These are phyloP conservation scores for Ommatoiulus sabulosus DNA, from an alignment of 2,888 invertebrate genomes.

Conservation along the genomic window DNA sequence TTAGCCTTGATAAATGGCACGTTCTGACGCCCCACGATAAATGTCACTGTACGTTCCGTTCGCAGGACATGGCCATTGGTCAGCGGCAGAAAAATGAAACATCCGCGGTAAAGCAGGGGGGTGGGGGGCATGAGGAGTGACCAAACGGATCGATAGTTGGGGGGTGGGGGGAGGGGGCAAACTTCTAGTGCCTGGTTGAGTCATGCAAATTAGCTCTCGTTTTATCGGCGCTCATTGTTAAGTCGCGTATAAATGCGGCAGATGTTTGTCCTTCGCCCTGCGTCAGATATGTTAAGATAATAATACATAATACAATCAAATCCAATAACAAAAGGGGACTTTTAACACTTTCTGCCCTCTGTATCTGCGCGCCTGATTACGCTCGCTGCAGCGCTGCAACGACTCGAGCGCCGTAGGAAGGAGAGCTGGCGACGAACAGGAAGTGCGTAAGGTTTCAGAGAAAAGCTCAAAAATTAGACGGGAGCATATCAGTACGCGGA, in stretches of 20 bases:
- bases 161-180: not conserved
- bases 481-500: too few species aligned
- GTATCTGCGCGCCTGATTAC: not conserved
- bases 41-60: not conserved
- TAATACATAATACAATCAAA: conserved; percentile 45
- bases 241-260: conserved; percentile 46
- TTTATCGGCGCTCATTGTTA: conserved; percentile 46
- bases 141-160: not conserved
- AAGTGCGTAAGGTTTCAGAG: not conserved
- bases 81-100: not conserved
- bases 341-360: conserved; percentile 19
- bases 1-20: not conserved
- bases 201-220: conserved; percentile 48
- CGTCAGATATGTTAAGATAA: conserved; percentile 48
- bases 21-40: not conserved
- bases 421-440: not conserved
- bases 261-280: conserved; percentile 47
- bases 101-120: not conserved
- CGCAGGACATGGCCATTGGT: not conserved
- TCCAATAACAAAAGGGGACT: conserved; percentile 24
- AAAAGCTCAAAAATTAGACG: too few species aligned
- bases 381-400: not conserved
- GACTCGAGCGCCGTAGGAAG: not conserved
- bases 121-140: not conserved
- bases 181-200: not conserved